Conservation (phyloP, 2,113 vertebrate genomes). For the Corythoichthys haematopterus region DNA sequence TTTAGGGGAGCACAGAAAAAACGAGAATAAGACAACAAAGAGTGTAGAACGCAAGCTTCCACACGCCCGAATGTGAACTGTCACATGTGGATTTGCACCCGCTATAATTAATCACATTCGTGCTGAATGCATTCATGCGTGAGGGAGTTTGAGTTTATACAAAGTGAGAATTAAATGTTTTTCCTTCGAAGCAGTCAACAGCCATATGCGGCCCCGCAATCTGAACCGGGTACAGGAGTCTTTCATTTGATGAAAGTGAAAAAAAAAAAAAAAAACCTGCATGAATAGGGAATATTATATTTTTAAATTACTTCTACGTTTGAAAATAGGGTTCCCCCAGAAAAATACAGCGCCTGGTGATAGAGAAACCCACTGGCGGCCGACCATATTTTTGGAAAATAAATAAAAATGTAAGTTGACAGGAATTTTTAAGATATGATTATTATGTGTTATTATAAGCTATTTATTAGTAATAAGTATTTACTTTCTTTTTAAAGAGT, state of each 20-base stretch:
- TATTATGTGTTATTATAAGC: too few relatives aligned
- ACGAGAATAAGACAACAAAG: constrained; percentile 7
- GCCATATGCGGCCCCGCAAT: constrained; percentile 9
- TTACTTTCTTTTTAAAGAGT: too few relatives aligned
- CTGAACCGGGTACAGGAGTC: background rate
- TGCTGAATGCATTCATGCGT: constrained; percentile 16
- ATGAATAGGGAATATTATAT: background rate
- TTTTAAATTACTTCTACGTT: background rate
- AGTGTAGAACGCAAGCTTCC: constrained; percentile 10
- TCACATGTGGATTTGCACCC: constrained; percentile 22
- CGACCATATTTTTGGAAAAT: too few relatives aligned
- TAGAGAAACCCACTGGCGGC: too few relatives aligned
- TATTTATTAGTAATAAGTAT: too few relatives aligned
- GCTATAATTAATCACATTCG: constrained; percentile 34
- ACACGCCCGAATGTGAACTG: constrained; percentile 29
- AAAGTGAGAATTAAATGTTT: constrained; percentile 14
- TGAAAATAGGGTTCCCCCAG: too few relatives aligned
- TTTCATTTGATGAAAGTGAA: background rate
- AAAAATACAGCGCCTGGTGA: too few relatives aligned
- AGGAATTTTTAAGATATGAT: too few relatives aligned
- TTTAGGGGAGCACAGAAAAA: constrained; percentile 34
- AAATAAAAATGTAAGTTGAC: too few relatives aligned
- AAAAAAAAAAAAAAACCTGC: background rate
- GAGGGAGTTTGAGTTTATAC: constrained; percentile 13
- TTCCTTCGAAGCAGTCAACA: constrained; percentile 1